These are phyloP conservation scores for Paracyclopina nana DNA, from an alignment of 1,140 invertebrate genomes.

Conservation along the genomic window DNA sequence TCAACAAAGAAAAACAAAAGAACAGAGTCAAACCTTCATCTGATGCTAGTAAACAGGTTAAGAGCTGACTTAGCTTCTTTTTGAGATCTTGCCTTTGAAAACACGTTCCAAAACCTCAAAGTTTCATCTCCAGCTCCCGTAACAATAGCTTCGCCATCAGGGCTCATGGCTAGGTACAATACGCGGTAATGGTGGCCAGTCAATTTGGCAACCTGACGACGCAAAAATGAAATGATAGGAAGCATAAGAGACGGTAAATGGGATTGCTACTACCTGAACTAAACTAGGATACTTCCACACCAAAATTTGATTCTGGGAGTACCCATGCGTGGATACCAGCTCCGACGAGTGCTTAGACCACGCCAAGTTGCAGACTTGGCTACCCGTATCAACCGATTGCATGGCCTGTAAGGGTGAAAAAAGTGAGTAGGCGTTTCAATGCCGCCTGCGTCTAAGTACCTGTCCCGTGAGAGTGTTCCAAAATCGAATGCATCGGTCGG, in stretches of 20 bases:
- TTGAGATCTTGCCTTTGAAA: conserved; percentile 85
- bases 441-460: too few species aligned
- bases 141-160: conserved; percentile 93
- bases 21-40: too few species aligned
- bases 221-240: conserved; percentile 17
- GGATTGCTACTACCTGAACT: conserved; percentile 39
- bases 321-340: conserved; percentile 91
- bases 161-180: conserved; percentile 89
- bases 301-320: conserved; percentile 97
- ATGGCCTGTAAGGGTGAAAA: too few species aligned
- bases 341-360: conserved; percentile 99
- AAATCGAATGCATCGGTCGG: conserved; percentile 91
- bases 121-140: conserved; percentile 99
- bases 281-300: conserved; percentile 99
- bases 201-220: conserved; percentile 94
- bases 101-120: conserved; percentile 96
- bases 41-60: conserved; percentile 80
- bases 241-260: neutral
- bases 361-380: conserved; percentile 91
- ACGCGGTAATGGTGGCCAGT: conserved; percentile 95
- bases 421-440: too few species aligned
- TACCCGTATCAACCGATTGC: conserved; percentile 97
- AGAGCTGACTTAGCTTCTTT: conserved; percentile 87
- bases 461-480: conserved; percentile 99
- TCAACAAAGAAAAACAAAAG: too few species aligned